Evolutionary conservation across 2,797 vertebrate species (phyloP).

Genomic region (Streptopelia turtur): DNA sequence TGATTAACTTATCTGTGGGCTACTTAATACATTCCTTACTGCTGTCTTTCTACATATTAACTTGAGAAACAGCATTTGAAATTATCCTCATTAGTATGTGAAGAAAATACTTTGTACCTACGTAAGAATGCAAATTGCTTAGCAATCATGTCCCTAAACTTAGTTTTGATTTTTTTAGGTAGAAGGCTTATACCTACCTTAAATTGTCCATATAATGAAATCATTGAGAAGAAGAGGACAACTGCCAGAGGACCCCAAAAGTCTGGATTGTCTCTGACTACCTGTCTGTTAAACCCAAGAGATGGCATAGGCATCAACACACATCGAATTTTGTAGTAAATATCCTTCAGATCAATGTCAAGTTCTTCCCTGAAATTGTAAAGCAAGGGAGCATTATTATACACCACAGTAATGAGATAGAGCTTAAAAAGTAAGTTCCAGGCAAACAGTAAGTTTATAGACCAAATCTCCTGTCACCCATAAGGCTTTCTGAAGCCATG

Average conservation of each 20-base stretch:
- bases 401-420: background rate
- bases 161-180: constrained; percentile 20
- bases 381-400: constrained; percentile 44
- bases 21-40: background rate
- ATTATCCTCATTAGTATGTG: background rate
- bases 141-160: background rate
- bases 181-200: constrained; percentile 83
- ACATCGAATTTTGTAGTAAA: constrained; percentile 98
- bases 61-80: background rate
- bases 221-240: constrained; percentile 98
- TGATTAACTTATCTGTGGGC: background rate
- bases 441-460: background rate
- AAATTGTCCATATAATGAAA: constrained; percentile 98
- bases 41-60: background rate
- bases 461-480: background rate
- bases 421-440: background rate
- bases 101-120: background rate
- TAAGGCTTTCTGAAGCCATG: background rate
- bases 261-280: constrained; percentile 97
- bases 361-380: constrained; percentile 87
- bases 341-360: constrained; percentile 98
- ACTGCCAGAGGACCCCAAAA: constrained; percentile 98
- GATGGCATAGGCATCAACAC: constrained; percentile 99
- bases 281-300: constrained; percentile 96
- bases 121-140: background rate